phyloP scores from a whole-genome alignment of 2,113 vertebrate species.

The Petromus typicus region DNA sequence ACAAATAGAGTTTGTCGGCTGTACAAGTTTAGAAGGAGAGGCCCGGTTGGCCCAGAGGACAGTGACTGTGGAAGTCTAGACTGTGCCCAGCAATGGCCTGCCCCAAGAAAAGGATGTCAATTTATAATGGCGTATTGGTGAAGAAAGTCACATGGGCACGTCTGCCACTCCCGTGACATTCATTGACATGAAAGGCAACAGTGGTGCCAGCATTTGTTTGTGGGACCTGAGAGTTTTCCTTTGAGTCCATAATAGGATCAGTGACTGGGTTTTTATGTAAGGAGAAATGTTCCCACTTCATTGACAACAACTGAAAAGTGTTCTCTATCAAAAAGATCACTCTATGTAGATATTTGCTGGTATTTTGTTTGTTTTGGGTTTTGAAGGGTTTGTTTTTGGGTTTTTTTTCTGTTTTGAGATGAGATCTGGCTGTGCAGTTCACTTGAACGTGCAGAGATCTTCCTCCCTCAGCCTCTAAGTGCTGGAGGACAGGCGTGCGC shows the following conservation, averaged over 20 bases:
- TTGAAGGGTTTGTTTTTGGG: background rate
- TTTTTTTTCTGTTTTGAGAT: background rate
- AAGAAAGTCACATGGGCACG: background rate
- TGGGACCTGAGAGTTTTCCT: background rate
- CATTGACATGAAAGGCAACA: rapidly evolving
- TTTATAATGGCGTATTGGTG: background rate
- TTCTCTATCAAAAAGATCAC: background rate
- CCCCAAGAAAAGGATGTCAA: background rate
- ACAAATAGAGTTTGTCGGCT: conserved; percentile 5
- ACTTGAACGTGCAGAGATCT: background rate
- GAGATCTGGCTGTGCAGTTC: background rate
- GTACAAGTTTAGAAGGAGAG: conserved; percentile 31
- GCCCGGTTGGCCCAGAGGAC: background rate
- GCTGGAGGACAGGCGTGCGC: background rate
- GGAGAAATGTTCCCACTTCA: background rate
- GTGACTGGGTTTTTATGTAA: background rate
- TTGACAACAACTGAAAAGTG: background rate
- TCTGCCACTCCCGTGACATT: background rate
- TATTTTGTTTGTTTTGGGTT: background rate
- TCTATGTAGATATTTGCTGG: background rate
- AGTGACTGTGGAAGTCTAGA: background rate
- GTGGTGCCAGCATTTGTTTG: background rate
- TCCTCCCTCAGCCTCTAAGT: background rate
- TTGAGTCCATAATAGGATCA: background rate
- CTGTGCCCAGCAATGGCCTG: background rate